A percentile compares a stretch with the other conserved stretches of the same genome.
Conservation (phyloP, 2,888 invertebrate genomes). For the Cosmia trapezina region DNA sequence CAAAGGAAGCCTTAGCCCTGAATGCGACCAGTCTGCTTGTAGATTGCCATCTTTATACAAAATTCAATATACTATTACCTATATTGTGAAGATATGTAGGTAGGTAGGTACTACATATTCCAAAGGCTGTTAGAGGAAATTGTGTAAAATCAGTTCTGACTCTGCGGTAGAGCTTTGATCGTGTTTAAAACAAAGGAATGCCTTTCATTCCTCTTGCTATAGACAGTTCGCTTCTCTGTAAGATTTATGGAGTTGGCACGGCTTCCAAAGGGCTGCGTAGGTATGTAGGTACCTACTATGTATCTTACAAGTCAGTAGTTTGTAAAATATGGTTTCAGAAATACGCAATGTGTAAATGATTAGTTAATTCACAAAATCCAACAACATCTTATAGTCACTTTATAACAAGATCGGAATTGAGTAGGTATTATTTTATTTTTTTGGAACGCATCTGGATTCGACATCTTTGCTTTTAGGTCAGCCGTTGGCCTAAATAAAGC, state of each 20-base stretch:
- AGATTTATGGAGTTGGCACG: not conserved
- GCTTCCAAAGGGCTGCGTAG: not conserved
- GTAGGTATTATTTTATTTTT: not conserved
- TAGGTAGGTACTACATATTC: constrained; percentile 7
- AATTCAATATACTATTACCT: not conserved
- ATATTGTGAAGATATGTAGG: not conserved
- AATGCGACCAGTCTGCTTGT: constrained; percentile 23
- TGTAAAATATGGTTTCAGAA: not conserved
- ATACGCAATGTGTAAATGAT: not conserved
- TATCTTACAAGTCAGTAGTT: too few relatives aligned
- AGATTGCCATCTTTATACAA: constrained; percentile 13
- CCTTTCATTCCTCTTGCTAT: constrained; percentile 22
- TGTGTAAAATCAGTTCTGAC: constrained; percentile 23
- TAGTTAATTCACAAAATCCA: not conserved
- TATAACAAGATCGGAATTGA: too few relatives aligned
- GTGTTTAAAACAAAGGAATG: constrained; percentile 44
- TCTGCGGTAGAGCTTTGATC: constrained; percentile 27
- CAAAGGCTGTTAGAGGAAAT: constrained; percentile 13
- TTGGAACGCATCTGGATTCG: not conserved
- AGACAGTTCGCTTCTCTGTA: not conserved
- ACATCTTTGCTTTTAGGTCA: constrained; percentile 12
- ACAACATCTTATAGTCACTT: not conserved
- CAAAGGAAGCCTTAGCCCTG: constrained; percentile 8
- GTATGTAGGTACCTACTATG: not conserved
- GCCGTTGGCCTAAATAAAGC: constrained; percentile 27